Conservation (phyloP, 2,797 vertebrate genomes). For the Adelosebastes latens region DNA sequence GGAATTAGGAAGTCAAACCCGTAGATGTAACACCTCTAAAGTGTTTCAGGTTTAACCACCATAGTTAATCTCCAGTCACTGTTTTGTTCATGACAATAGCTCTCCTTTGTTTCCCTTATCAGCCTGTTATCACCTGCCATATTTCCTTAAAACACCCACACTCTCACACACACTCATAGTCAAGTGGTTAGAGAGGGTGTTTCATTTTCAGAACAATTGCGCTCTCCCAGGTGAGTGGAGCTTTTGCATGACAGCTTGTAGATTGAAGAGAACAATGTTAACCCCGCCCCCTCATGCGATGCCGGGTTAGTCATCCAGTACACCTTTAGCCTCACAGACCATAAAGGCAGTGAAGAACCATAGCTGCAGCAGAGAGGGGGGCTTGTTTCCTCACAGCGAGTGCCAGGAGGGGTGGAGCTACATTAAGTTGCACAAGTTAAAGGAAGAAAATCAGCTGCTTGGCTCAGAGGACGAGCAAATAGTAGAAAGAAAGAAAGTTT, state of each 20-base stretch:
- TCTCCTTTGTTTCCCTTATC: conserved; percentile 34
- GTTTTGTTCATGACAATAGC: background rate
- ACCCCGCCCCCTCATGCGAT: background rate
- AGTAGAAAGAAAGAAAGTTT: conserved; percentile 44
- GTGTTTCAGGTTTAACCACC: background rate
- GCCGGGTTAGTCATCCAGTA: background rate
- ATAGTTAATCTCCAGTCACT: background rate
- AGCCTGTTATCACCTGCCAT: conserved; percentile 7
- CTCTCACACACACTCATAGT: background rate
- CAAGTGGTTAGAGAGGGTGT: background rate
- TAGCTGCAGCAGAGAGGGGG: background rate
- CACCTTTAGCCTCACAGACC: conserved; percentile 6
- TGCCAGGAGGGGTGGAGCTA: conserved; percentile 54
- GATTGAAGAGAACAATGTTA: background rate
- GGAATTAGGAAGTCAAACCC: background rate
- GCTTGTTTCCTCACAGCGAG: conserved; percentile 19
- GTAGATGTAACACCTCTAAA: background rate
- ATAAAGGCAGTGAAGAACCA: background rate
- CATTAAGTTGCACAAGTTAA: conserved; percentile 45
- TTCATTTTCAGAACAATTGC: background rate
- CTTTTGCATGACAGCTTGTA: background rate
- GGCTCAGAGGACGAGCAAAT: conserved; percentile 27
- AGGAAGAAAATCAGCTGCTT: conserved; percentile 52
- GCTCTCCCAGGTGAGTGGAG: conserved; percentile 4
- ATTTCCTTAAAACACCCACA: conserved; percentile 29